Base-by-base conservation (phyloP, 2,888 invertebrate genomes). In the Oscheius sp. region DNA sequence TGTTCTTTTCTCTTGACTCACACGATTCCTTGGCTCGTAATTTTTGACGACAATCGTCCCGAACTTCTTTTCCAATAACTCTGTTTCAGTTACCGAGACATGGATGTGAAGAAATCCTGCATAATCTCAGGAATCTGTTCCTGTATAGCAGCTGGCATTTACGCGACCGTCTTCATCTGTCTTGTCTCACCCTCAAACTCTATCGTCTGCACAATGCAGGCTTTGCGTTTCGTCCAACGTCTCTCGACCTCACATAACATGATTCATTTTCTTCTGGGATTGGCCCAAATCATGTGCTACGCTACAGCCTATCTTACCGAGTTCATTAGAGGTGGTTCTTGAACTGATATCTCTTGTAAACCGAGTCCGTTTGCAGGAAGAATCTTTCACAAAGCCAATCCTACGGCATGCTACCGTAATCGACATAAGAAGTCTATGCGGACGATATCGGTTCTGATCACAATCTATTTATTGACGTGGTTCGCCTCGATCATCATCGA, bases 391-490 rank as follows among this genome's bases (percentile, higher is more conserved):
- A 59, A 48, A 60, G 48, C 33, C 9, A 74, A 74, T 33, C 70
- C 74, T 7, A 74, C 58, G 51, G 62, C 60, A 4, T 74, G 74
- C 33, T 74, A 51, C 32, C 70, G 74, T 29, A 70, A 74, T 60
- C 32, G 53, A 35, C 70, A 70, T 55, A 47, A 51, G 32, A 74
- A 74, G 50, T 62, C 74, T 5, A 60, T 74, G 74, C 33, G 51
- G 21, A 74, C 70, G 4, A 74, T 74, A 33, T 74, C 70, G n/a
- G 70, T 74, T 42, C 55, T 74, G 1, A 70, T 70, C 13, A 63
- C 55, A 11, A 55, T 70, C 35, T 74, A 70, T 51, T 47, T 63
- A 13, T n/a, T 74, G 2, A 74, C 74, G 10, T 74, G 70, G 74
- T 70, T 74, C 29, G 50, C 55, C 11, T 59, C 70, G 9, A 66